Evolutionary conservation across 2,113 vertebrate species (phyloP).

Genomic region (Riparia riparia): DNA sequence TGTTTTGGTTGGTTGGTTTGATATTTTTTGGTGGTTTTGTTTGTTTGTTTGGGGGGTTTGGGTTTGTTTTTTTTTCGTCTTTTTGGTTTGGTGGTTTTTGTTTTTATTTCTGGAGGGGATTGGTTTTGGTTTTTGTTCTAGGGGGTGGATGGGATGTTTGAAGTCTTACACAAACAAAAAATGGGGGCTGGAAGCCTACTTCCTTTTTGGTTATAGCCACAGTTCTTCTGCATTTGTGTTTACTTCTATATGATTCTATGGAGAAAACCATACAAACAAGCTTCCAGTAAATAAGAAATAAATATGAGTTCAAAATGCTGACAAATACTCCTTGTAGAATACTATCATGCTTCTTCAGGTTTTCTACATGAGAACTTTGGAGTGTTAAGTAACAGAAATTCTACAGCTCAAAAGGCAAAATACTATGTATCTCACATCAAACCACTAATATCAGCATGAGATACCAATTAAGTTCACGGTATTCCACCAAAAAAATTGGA

Average conservation of each 20-base stretch:
- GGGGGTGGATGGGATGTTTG: fast-evolving
- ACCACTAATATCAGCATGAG: background rate
- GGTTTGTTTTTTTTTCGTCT: fast-evolving
- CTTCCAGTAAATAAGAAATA: background rate
- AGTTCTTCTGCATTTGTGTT: background rate
- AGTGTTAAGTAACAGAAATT: background rate
- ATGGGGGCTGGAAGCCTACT: background rate
- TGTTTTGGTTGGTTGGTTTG: background rate
- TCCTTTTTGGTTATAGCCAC: background rate
- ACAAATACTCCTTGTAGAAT: background rate
- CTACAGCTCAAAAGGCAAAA: background rate
- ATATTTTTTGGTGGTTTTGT: background rate
- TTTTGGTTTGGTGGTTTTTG: background rate
- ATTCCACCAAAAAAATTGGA: background rate
- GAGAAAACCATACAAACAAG: background rate
- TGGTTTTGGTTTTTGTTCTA: background rate
- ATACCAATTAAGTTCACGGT: background rate
- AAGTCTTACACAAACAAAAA: background rate
- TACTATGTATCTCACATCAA: background rate
- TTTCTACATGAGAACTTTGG: background rate
- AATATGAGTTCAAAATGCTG: background rate
- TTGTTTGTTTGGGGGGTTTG: background rate
- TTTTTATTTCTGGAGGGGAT: too few relatives aligned
- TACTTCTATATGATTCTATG: background rate
- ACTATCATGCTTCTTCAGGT: background rate